Percentiles rank a stretch among this genome's conserved stretches.
Evolutionary conservation across 2,888 invertebrate genomes (phyloP).

Genomic region (Argynnis bischoffii): DNA sequence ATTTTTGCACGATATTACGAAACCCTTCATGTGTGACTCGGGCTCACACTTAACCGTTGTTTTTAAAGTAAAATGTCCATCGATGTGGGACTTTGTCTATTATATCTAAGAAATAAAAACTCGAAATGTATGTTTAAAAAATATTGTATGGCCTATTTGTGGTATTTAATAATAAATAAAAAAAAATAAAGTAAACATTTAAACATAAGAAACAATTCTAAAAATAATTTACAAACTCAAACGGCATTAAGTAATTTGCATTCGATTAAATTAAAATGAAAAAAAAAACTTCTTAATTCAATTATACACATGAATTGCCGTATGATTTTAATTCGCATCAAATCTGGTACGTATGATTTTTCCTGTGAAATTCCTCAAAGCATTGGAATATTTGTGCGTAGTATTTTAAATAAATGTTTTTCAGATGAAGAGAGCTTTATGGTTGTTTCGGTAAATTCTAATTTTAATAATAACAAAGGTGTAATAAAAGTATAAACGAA

Average conservation of each 20-base stretch:
- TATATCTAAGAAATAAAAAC: too few relatives aligned
- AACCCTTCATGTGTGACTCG: too few relatives aligned
- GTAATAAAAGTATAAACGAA: constrained; percentile 13
- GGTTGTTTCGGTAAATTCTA: constrained; percentile 1
- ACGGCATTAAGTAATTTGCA: background rate
- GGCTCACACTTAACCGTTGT: too few relatives aligned
- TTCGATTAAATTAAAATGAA: background rate
- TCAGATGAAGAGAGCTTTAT: constrained; percentile 9
- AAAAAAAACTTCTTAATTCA: constrained; percentile 6
- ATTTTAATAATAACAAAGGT: background rate
- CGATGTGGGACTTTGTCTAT: too few relatives aligned
- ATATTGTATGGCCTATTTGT: too few relatives aligned
- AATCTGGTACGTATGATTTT: constrained; percentile 14
- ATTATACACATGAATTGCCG: constrained; percentile 18
- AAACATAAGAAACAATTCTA: too few relatives aligned
- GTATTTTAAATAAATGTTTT: constrained; percentile 19
- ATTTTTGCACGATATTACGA: too few relatives aligned
- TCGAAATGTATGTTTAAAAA: too few relatives aligned
- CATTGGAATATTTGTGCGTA: constrained; percentile 9
- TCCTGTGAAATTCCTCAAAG: constrained; percentile 19
- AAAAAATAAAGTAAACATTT: too few relatives aligned
- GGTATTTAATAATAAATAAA: too few relatives aligned
- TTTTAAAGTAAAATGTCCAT: too few relatives aligned
- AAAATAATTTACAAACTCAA: background rate
- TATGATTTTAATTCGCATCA: constrained; percentile 16